phyloP scores from a whole-genome alignment of 1,140 invertebrate genomes.

The Proales similis region DNA sequence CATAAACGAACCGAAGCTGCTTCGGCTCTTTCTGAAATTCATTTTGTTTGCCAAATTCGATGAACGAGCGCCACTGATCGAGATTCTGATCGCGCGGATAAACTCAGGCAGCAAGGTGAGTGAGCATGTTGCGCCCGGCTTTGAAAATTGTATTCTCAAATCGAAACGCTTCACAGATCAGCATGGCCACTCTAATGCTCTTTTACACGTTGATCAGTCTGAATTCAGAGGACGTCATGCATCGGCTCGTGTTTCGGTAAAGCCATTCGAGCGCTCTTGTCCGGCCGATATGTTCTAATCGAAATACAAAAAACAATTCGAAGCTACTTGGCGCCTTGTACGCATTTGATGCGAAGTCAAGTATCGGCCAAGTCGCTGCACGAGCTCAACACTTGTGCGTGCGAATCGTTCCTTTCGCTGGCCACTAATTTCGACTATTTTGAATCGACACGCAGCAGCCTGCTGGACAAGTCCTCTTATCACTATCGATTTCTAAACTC shows the following conservation, averaged over 20 bases:
- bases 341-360: constrained; percentile 37
- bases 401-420: constrained; percentile 24
- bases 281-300: background rate
- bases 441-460: too few relatives aligned
- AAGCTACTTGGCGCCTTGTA: constrained; percentile 26
- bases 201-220: constrained; percentile 82
- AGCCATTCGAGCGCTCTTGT: background rate
- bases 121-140: background rate
- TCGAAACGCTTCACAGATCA: constrained; percentile 62
- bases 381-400: constrained; percentile 21
- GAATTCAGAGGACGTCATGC: constrained; percentile 93
- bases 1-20: constrained; percentile 72
- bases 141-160: background rate
- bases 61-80: constrained; percentile 53
- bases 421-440: constrained; percentile 14
- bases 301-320: background rate
- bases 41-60: constrained; percentile 76
- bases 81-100: constrained; percentile 50
- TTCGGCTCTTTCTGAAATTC: constrained; percentile 74
- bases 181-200: constrained; percentile 76
- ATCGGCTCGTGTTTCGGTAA: constrained; percentile 75
- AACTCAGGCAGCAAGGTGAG: constrained; percentile 48
- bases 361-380: constrained; percentile 2
- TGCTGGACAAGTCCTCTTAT: too few relatives aligned
- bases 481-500: too few relatives aligned